Percentiles rank a stretch among this genome's conserved stretches.
phyloP scores from a whole-genome alignment of 2,888 invertebrate genomes.

The Sialis lutaria region DNA sequence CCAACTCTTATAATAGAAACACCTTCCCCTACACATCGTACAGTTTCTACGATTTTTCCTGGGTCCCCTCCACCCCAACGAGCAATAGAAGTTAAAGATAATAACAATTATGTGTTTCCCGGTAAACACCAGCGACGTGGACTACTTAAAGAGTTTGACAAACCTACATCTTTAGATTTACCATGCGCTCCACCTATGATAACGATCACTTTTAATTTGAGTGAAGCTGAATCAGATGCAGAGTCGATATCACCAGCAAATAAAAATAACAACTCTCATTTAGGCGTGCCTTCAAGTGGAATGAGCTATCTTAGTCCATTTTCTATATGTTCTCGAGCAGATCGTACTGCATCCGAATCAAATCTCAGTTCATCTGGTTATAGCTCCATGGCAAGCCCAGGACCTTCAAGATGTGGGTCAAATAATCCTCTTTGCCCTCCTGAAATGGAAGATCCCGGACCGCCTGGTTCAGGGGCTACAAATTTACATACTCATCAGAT shows the following conservation, averaged over 20 bases:
- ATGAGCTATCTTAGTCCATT: constrained; percentile 69
- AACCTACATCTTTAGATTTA: constrained; percentile 39
- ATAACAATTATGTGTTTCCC: constrained; percentile 22
- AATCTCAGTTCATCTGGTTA: constrained; percentile 73
- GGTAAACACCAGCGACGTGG: constrained; percentile 22
- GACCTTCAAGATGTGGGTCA: constrained; percentile 64
- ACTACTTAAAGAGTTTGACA: constrained; percentile 43
- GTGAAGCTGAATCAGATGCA: constrained; percentile 55
- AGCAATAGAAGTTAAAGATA: constrained; percentile 16
- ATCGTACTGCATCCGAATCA: constrained; percentile 64
- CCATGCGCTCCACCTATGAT: constrained; percentile 48
- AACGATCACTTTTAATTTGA: constrained; percentile 58
- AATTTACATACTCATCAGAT: constrained; percentile 18
- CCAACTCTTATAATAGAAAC: constrained; percentile 48
- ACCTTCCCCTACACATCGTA: constrained; percentile 46
- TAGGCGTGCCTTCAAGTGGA: constrained; percentile 30
- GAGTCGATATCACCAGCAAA: constrained; percentile 46
- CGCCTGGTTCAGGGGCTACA: constrained; percentile 28
- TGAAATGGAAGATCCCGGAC: constrained; percentile 56
- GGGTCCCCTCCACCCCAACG: constrained; percentile 39
- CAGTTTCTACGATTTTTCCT: constrained; percentile 26
- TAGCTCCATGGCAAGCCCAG: constrained; percentile 72
- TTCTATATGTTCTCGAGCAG: constrained; percentile 50
- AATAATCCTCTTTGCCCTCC: constrained; percentile 62
- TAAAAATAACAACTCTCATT: constrained; percentile 23